phyloP scores from a whole-genome alignment of 2,113 vertebrate genomes.

The Eidolon helvum region DNA sequence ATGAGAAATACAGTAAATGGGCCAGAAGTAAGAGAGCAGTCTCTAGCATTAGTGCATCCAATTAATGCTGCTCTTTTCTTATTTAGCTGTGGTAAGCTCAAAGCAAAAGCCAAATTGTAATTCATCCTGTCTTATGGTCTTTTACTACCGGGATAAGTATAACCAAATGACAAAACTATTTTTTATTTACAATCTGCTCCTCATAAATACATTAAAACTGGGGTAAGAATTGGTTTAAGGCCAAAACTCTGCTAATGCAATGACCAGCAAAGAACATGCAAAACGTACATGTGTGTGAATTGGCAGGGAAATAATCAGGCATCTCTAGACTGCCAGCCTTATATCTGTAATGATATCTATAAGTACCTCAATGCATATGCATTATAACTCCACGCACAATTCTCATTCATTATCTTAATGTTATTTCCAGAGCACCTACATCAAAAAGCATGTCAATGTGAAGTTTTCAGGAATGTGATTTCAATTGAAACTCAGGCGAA shows the following conservation, averaged over 20 bases:
- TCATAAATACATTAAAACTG: conserved; percentile 79
- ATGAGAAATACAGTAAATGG: conserved; percentile 53
- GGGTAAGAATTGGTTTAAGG: conserved; percentile 73
- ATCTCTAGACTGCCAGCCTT: background rate
- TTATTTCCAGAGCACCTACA: conserved; percentile 83
- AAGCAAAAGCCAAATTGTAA: conserved; percentile 50
- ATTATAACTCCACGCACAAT: conserved; percentile 73
- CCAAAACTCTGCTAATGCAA: conserved; percentile 75
- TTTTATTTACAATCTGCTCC: conserved; percentile 78
- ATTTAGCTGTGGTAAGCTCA: conserved; percentile 60
- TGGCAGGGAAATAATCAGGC: conserved; percentile 47
- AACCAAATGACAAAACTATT: conserved; percentile 74
- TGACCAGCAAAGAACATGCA: conserved; percentile 75
- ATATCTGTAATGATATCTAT: conserved; percentile 57
- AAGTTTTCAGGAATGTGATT: conserved; percentile 84
- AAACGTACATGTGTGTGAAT: conserved; percentile 26
- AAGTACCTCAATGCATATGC: conserved; percentile 50
- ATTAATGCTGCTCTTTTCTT: conserved; percentile 73
- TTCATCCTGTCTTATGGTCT: conserved; percentile 51
- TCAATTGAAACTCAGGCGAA: conserved; percentile 83
- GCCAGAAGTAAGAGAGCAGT: conserved; percentile 73
- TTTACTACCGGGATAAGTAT: conserved; percentile 64
- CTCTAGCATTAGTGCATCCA: background rate
- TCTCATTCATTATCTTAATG: conserved; percentile 84
- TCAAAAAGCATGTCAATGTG: conserved; percentile 83